Evolutionary conservation across 2,797 vertebrate genomes (phyloP), one percentile per base, ranked within the genome.

Genomic region (Hydrolagus colliei): DNA sequence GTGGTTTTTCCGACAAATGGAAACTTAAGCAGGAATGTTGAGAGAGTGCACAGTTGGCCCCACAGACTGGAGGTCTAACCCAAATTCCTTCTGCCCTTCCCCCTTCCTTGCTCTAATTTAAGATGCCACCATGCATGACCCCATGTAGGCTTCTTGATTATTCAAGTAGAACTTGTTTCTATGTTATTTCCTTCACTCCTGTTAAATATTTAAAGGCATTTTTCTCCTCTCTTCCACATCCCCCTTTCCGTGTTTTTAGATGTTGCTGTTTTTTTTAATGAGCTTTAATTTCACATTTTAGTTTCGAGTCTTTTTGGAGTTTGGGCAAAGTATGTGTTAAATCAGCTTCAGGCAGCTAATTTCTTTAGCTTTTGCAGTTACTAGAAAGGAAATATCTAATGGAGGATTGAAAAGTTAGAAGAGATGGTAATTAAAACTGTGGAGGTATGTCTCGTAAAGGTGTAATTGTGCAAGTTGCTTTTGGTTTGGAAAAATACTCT

Each of bases 11-110:
- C 62, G 59, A 79, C 77, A 63, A 14, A 77, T 52, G 14, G 75
- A 62, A 79, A 32, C 77, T 10, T 65, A 62, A 32, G 6, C 12
- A 79, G 75, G n/a, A 79, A 62, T 79, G 77, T 62, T 65, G 77
- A 65, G 78, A 22, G 16, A 82, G 82, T 88, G 68, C 78, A 84
- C 87, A 86, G 86, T 85, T 82, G 78, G 72, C 78, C 82, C 65
- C 86, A 77, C 76, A 87, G 79, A 63, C 86, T 73, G 86, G 72
- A 73, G 85, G 86, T 85, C 61, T 84, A 85, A 86, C 72, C 86
- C 80, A 86, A 89, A 88, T 89, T 89, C 87, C 86, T 88, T 10
- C 59, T 85, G 76, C 86, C 84, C 88, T 86, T 68, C 87, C 87
- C 86, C 86, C 86, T 85, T 20, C 22, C 63, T 87, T 86, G 72